These are phyloP conservation scores for Drosophila jambulina DNA, from an alignment of 1,140 invertebrate species.

Conservation along the genomic window DNA sequence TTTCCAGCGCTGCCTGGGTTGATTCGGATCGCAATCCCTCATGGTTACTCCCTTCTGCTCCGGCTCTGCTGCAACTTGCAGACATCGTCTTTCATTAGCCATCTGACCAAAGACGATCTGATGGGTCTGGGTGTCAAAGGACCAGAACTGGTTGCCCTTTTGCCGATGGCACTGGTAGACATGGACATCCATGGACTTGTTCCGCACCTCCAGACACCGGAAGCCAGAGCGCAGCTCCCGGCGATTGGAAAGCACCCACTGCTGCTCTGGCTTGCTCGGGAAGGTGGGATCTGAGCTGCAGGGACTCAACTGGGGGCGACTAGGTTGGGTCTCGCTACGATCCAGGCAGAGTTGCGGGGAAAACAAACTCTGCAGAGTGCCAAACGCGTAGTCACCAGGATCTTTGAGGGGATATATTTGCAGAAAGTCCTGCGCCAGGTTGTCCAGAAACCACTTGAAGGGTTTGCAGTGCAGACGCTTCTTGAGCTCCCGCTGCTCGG, in stretches of 20 bases:
- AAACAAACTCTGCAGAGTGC: slow-evolving; percentile 89
- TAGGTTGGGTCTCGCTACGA: slow-evolving; percentile 87
- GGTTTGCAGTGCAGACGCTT: slow-evolving; percentile 93
- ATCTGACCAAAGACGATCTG: slow-evolving; percentile 54
- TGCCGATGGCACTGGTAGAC: slow-evolving; percentile 92
- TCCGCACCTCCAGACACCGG: slow-evolving; percentile 95
- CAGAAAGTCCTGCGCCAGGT: slow-evolving; percentile 95
- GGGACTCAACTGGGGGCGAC: slow-evolving; percentile 87
- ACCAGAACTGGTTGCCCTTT: slow-evolving; percentile 97
- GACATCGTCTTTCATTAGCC: slow-evolving; percentile 27
- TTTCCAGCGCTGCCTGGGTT: slow-evolving; percentile 62
- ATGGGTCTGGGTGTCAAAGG: slow-evolving; percentile 89
- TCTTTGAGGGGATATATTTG: slow-evolving; percentile 96
- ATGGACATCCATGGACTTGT: slow-evolving; percentile 88
- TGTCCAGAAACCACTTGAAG: slow-evolving; percentile 98
- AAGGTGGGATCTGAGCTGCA: slow-evolving; percentile 86
- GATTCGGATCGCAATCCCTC: slow-evolving; percentile 47
- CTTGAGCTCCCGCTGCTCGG: slow-evolving; percentile 89
- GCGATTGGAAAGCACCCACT: slow-evolving; percentile 92
- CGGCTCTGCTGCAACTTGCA: slow-evolving; percentile 31
- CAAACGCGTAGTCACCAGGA: slow-evolving; percentile 93
- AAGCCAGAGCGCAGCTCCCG: slow-evolving; percentile 93
- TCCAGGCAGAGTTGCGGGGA: slow-evolving; percentile 91
- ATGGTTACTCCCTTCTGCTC: slow-evolving; percentile 7
- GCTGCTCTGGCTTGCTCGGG: slow-evolving; percentile 85